Evolutionary conservation across 2,113 vertebrate genomes (phyloP), one percentile per base, ranked within the genome.

Genomic region (Poeciliopsis retropinna): DNA sequence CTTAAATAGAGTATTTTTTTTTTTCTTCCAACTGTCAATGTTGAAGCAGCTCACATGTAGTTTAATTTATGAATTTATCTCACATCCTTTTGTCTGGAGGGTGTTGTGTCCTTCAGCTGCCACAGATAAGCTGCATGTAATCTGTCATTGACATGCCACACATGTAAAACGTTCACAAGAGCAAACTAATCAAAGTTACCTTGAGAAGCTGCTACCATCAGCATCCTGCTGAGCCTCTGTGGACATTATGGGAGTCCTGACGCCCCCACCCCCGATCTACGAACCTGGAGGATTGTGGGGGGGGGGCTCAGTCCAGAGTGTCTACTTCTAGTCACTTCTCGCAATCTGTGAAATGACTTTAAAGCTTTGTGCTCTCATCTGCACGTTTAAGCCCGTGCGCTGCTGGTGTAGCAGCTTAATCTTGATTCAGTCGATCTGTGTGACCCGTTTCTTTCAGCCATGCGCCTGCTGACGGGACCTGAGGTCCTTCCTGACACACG

Each of bases 261-360:
- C 82, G 73, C 11, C 47, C 63, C 67, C 63, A 28, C 61, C 65
- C 32, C 61, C 44, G 27, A 41, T 67, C 79, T 29, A 57, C 70
- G 75, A 81, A 66, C 66, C 44, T 11, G 5, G 27, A 27, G 41
- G 57, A 44, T 30, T 22, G 17, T 11, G 27, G 27, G 27, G 44
- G 47, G 37, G 19, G 15, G 17, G 27, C 67, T 63, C 11, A 60
- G 62, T 14, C 15, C n/a, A 31, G 37, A 62, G 31, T n/a, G 60
- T 41, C 79, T 76, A 39, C 51, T 69, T 80, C 66, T 66, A 83
- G 77, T 72, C 78, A 51, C 64, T 75, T 83, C 25, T 73, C 85
- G 67, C 87, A 92, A 91, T 92, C 83, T 89, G 79, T 61, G 66
- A 85, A 91, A 89, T 90, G 60, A 87, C 91, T 91, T 79, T 57